Base-by-base conservation (phyloP, 2,113 vertebrate genomes). In the Piprites chloris region DNA sequence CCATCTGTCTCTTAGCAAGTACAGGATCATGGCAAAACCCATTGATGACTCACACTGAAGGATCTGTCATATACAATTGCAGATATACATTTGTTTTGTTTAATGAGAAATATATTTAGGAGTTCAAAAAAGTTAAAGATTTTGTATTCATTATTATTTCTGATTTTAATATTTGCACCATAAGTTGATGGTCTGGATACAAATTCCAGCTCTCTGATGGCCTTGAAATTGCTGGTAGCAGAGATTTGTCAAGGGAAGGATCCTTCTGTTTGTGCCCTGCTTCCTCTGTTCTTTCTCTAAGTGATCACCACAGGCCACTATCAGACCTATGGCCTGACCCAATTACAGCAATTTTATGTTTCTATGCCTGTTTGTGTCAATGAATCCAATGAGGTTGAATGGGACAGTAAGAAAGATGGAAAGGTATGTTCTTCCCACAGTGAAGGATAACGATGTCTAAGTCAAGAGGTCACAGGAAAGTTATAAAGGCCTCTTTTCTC, bases 251-350 rank as follows among this genome's bases (percentile, higher is more conserved):
- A 66, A 79, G 67, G 75, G 32, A 85, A 93, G 14, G 27, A 17
- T 86, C 47, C 73, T 89, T 87, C 59, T 81, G 21, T 52, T n/a
- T 42, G 21, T 75, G 49, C 52, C 30, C 21, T 80, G 22, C 35
- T 81, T 39, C 78, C 85, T 93, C 86, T 90, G 50, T 92, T 95
- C 83, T 93, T 93, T 77, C 86, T 82, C 44, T 85, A 44, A 85
- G 91, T 69, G 89, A 61, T 72, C 56, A 28, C 63, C 47, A 50
- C 56, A 78, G 83, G 73, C 73, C 65, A 26, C 69, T 52, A 33
- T 62, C 56, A 81, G 96, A 96, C 96, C 95, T 96, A 97, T 95
- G 96, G 94, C 96, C 96, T 97, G 89, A 94, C 91, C 84, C 89
- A 97, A 82, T 96, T 95, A 97, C 4, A 33, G 89, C 91, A 96